Conservation (phyloP, 2,888 invertebrate species). For the Caenorhabditis wallacei region DNA sequence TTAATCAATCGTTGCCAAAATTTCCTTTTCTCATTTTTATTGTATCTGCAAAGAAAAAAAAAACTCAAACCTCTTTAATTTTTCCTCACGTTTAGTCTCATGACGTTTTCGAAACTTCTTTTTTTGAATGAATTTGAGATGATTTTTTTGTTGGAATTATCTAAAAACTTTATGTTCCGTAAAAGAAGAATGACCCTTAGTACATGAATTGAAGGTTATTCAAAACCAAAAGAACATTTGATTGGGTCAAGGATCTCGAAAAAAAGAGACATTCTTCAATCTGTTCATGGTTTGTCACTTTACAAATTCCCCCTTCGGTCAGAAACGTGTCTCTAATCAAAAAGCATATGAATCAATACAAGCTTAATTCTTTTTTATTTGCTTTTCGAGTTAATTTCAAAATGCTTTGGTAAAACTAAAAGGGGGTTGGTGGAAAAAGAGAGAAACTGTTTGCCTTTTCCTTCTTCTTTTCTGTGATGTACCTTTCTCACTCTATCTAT, state of each 20-base stretch:
- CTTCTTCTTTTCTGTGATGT: constrained; percentile 16
- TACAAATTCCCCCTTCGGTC: no score
- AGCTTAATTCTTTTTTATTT: constrained; percentile 23
- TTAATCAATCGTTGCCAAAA: constrained; percentile 43
- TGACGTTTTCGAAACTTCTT: constrained; percentile 21
- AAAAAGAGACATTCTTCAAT: no score
- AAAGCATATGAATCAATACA: constrained; percentile 51
- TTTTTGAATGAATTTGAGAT: constrained; percentile 45
- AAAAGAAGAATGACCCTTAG: not conserved
- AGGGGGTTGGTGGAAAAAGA: no score
- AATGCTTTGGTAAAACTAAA: constrained; percentile 30
- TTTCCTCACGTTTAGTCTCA: constrained; percentile 6
- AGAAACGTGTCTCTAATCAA: constrained; percentile 4
- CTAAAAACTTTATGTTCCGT: no score
- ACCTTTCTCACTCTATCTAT: constrained; percentile 2
- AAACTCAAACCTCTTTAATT: not conserved
- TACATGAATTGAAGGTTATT: not conserved
- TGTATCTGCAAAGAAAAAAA: no score
- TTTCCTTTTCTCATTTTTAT: constrained; percentile 14
- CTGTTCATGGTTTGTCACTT: no score
- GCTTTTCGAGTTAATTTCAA: constrained; percentile 55
- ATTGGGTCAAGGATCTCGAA: not conserved
- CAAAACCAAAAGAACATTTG: not conserved
- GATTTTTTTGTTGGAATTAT: no score
- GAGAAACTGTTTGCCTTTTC: constrained; percentile 57